Evolutionary conservation across 1,140 invertebrate genomes (phyloP), one percentile per base, ranked within the genome.

Genomic region (Steinernema feltiae): DNA sequence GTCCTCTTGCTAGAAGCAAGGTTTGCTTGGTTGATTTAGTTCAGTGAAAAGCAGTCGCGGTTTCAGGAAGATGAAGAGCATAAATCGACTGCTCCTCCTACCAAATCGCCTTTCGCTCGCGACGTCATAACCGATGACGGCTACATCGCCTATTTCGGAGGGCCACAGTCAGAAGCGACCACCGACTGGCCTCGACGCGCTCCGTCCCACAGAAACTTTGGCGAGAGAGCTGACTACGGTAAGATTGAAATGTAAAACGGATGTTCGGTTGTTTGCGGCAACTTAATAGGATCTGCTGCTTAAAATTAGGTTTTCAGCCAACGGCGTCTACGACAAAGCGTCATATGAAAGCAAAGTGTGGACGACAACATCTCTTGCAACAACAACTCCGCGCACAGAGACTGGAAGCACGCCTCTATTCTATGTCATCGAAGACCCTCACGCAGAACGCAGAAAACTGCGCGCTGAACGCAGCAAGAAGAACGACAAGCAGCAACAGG

Each of bases 351-450:
- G 18, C 7, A 41, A 41, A 41, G 35, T 41, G 7, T 41, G 35
- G 35, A 18, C 18, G 7, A 41, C 35, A 7, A 27, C 48, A 18
- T 30, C 70, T 29, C 69, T 1, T 15, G 48, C 73, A 31, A 69
- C 29, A 32, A 29, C 70, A 1, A 69, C 2, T 17, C 15, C 74
- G 21, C 73, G 27, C 1, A 1, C 71, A 12, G 30, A 30, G 18
- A 80, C 69, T 32, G 31, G 48, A 30, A 80, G 81, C 3, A 82
- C 81, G n/a, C 82, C 82, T 0, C 69, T 84, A 24, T 82, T 81
- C 72, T 81, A 63, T 35, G 83, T 83, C 17, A 80, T 83, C 48
- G 81, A 84, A 32, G 82, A 83, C 73, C 82, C 82, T 24, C 70
- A 15, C 12, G 69, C 12, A 17, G 31, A 48, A 17, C 27, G 21